phyloP scores from a whole-genome alignment of 2,113 vertebrate genomes.

The Neolamprologus falcicula region DNA sequence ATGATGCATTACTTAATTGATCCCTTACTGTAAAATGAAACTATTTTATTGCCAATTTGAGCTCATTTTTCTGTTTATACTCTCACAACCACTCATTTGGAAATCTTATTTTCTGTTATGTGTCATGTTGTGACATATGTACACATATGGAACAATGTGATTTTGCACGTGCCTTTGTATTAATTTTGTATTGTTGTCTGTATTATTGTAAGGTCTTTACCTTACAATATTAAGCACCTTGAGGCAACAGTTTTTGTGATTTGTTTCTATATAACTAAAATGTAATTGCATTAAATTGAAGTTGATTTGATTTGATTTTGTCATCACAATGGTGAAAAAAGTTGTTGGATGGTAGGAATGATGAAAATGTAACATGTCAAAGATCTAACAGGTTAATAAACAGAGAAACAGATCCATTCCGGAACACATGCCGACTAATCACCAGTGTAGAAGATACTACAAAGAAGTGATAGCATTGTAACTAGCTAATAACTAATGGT shows the following conservation, averaged over 20 bases:
- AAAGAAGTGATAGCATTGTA: too few species aligned
- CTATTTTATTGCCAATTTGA: too few species aligned
- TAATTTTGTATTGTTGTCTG: not conserved
- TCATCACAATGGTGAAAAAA: not conserved
- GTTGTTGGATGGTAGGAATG: not conserved
- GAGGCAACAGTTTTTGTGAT: too few species aligned
- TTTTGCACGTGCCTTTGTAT: not conserved
- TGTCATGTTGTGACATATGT: not conserved
- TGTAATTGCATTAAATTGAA: too few species aligned
- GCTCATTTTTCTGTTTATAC: not conserved
- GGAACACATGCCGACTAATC: too few species aligned
- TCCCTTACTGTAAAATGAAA: not conserved
- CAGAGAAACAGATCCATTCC: not conserved
- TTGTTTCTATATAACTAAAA: too few species aligned
- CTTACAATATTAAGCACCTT: too few species aligned
- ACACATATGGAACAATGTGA: not conserved
- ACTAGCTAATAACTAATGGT: too few species aligned
- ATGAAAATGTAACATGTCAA: not conserved
- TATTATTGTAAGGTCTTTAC: not conserved
- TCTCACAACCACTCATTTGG: too few species aligned
- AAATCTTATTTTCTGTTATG: too few species aligned
- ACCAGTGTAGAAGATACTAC: too few species aligned
- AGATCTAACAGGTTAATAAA: not conserved
- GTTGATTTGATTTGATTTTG: not conserved
- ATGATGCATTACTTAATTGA: not conserved